phyloP scores from a whole-genome alignment of 2,888 invertebrate species.

The Phalera bucephala region DNA sequence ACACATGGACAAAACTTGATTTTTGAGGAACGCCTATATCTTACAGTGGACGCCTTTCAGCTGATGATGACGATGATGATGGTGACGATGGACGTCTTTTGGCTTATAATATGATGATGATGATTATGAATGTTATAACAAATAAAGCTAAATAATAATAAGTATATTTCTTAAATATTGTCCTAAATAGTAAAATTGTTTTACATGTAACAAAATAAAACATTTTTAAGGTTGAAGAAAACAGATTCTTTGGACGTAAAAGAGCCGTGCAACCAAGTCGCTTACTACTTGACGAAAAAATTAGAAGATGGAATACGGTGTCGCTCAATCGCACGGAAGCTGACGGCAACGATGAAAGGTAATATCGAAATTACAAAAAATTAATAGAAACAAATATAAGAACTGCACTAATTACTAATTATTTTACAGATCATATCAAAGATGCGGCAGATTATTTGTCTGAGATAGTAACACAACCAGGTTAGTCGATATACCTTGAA shows the following conservation, averaged over 20 bases:
- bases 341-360: slow-evolving; percentile 62
- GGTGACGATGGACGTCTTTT: no score
- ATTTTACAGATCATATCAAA: slow-evolving; percentile 57
- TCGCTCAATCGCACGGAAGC: slow-evolving; percentile 57
- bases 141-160: no score
- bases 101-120: no score
- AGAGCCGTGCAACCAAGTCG: slow-evolving; percentile 44
- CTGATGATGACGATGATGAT: no score
- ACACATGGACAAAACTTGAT: no score
- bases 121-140: no score
- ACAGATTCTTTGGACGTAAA: slow-evolving; percentile 30
- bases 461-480: slow-evolving; percentile 55
- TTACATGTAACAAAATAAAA: no score
- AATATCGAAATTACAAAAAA: not conserved
- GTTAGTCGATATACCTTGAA: no score
- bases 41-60: no score
- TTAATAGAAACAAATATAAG: not conserved
- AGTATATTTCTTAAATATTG: no score
- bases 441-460: slow-evolving; percentile 58
- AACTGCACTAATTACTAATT: not conserved
- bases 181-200: no score
- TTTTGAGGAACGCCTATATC: no score
- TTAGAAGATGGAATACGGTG: slow-evolving; percentile 55
- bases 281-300: slow-evolving; percentile 47
- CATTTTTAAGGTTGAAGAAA: slow-evolving; percentile 56